Percentiles rank a stretch among this genome's conserved stretches.
phyloP scores from a whole-genome alignment of 2,797 vertebrate genomes.

The Dendrocincla tyrannina region DNA sequence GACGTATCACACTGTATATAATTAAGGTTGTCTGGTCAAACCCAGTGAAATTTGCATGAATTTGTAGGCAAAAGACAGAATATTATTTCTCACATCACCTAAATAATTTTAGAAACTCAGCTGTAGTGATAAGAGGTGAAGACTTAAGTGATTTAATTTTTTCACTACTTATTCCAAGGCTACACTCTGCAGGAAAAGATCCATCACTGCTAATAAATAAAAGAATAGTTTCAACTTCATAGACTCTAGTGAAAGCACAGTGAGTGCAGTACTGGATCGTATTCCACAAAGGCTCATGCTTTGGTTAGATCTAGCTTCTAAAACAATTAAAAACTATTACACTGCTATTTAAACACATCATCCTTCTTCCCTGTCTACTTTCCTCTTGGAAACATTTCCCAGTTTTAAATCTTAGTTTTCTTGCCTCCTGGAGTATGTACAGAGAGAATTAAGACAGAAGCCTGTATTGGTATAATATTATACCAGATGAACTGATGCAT shows the following conservation, averaged over 20 bases:
- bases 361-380: background rate
- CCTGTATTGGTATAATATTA: background rate
- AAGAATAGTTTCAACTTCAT: background rate
- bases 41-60: accelerated
- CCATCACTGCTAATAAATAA: background rate
- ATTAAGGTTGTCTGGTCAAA: background rate
- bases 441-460: background rate
- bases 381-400: background rate
- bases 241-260: background rate
- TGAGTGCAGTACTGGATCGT: background rate
- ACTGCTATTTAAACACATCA: background rate
- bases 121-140: background rate
- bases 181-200: background rate
- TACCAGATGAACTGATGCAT: background rate
- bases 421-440: background rate
- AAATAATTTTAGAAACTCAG: background rate
- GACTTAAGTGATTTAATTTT: background rate
- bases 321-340: background rate
- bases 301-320: background rate
- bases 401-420: background rate
- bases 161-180: background rate
- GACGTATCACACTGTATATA: accelerated
- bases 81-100: background rate
- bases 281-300: background rate
- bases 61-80: background rate